These are phyloP conservation scores for Heliconius nattereri DNA, from an alignment of 1,140 invertebrate genomes.

Conservation along the genomic window DNA sequence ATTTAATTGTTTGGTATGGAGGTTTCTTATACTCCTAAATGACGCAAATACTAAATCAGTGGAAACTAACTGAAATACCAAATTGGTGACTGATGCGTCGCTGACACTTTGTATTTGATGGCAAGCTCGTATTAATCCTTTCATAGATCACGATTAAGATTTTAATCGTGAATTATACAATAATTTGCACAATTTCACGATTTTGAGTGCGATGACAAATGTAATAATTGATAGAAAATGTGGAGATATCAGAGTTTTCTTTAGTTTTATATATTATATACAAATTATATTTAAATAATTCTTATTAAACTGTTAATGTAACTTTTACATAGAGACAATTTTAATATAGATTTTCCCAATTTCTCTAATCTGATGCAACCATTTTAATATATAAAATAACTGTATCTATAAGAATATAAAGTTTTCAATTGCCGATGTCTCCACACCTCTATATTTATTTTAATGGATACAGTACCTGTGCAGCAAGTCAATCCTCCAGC, in stretches of 20 bases:
- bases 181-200: neutral
- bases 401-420: neutral
- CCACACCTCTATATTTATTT: neutral
- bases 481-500: slow-evolving; percentile 13
- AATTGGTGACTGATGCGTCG: neutral
- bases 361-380: neutral
- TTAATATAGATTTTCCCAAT: neutral
- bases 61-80: neutral
- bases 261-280: no score
- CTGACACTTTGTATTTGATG: slow-evolving; percentile 2
- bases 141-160: slow-evolving; percentile 17
- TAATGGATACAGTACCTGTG: neutral
- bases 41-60: neutral
- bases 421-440: neutral
- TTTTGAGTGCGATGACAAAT: slow-evolving; percentile 13
- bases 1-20: neutral
- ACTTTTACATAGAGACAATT: neutral
- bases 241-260: no score
- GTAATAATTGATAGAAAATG: neutral
- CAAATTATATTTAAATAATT: no score
- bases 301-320: no score
- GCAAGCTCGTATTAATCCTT: slow-evolving; percentile 22
- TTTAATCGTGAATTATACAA: neutral
- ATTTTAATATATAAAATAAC: neutral
- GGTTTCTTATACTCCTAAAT: neutral